Conservation (phyloP, 2,113 vertebrate genomes). For the Sakesphorus luctuosus region DNA sequence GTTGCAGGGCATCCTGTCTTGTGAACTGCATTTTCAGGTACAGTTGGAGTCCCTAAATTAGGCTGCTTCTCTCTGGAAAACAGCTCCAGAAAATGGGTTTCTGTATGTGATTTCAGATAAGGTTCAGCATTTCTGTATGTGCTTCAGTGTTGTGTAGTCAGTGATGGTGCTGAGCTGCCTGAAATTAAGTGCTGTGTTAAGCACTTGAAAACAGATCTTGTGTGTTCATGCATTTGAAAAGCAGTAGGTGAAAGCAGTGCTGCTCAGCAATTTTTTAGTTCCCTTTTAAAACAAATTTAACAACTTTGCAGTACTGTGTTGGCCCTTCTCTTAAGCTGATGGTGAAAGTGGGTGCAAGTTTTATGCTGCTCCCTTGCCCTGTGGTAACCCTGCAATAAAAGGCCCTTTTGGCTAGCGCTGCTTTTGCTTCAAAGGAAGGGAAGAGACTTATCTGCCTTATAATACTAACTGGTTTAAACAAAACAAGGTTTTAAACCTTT, state of each 20-base stretch:
- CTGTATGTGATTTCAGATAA: fast-evolving
- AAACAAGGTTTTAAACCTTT: not conserved
- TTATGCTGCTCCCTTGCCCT: not conserved
- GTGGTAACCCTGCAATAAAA: not conserved
- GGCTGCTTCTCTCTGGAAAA: not conserved
- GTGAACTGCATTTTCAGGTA: fast-evolving
- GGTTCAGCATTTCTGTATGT: fast-evolving
- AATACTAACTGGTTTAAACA: not conserved
- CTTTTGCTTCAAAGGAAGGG: not conserved
- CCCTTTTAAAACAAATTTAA: not conserved
- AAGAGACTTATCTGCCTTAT: not conserved
- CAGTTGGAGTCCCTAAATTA: fast-evolving
- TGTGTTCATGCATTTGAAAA: not conserved
- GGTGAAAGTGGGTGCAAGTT: not conserved
- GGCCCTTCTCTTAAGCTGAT: fast-evolving
- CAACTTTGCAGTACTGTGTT: fast-evolving
- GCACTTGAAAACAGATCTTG: fast-evolving
- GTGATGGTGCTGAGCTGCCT: not conserved
- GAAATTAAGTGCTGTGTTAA: not conserved
- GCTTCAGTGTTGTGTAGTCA: fast-evolving
- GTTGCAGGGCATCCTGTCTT: not conserved
- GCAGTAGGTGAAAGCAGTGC: not conserved
- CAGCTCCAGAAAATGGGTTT: not conserved
- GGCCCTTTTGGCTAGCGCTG: not conserved
- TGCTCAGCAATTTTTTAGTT: not conserved